These are phyloP conservation scores for Spheniscus humboldti DNA, from an alignment of 2,797 vertebrate species.

Conservation along the genomic window DNA sequence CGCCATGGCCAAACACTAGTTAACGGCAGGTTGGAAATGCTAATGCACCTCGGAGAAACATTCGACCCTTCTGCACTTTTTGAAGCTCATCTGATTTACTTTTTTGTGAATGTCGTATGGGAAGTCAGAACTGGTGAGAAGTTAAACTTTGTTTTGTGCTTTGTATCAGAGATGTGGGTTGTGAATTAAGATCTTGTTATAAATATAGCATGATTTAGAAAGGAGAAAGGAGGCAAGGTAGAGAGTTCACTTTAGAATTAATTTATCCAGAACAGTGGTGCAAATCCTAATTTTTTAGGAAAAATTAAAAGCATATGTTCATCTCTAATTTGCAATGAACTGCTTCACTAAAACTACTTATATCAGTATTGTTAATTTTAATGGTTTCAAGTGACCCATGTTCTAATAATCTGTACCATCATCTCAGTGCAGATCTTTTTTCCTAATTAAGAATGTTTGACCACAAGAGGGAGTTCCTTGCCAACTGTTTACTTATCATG, in stretches of 20 bases:
- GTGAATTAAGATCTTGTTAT: neutral
- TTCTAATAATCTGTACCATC: constrained; percentile 51
- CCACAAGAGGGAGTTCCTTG: constrained; percentile 99
- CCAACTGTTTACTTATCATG: constrained; percentile 81
- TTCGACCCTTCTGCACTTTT: neutral
- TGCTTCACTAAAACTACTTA: constrained; percentile 53
- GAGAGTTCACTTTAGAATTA: neutral
- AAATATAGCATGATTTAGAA: neutral
- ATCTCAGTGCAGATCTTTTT: neutral
- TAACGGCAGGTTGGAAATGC: neutral
- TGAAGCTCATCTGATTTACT: neutral
- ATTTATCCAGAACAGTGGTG: constrained; percentile 17
- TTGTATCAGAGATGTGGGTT: neutral
- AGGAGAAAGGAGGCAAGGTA: neutral
- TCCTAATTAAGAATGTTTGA: constrained; percentile 69
- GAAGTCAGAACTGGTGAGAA: neutral
- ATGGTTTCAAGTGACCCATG: constrained; percentile 52
- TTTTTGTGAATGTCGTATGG: neutral
- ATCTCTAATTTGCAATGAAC: constrained; percentile 62
- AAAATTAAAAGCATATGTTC: constrained; percentile 58
- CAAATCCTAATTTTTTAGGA: constrained; percentile 24
- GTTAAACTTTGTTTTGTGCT: neutral
- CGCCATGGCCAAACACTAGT: neutral
- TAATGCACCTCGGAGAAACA: neutral
- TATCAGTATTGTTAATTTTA: constrained; percentile 66